These are phyloP conservation scores for Adelphocoris suturalis DNA, from an alignment of 2,888 invertebrate genomes.

Conservation along the genomic window DNA sequence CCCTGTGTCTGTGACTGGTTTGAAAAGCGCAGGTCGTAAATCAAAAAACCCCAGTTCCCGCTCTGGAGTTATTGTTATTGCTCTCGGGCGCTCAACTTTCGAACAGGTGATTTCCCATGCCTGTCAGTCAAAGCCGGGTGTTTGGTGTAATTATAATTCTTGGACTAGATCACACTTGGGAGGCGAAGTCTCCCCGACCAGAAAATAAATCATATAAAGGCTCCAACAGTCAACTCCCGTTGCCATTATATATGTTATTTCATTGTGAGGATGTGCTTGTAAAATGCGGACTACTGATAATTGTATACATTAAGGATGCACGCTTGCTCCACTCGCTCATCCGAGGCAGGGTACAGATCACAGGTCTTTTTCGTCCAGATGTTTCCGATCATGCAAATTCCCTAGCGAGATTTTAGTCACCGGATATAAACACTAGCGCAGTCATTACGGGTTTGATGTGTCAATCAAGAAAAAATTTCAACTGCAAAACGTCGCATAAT, in stretches of 20 bases:
- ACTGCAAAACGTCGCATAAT: no score
- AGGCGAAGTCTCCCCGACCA: not conserved
- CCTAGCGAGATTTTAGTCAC: no score
- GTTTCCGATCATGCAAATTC: no score
- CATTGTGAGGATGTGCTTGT: not conserved
- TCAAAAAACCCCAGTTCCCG: slow-evolving; percentile 7
- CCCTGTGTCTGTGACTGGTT: slow-evolving; percentile 22
- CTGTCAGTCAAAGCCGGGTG: slow-evolving; percentile 32
- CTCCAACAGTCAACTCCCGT: not conserved
- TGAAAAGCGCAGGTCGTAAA: slow-evolving; percentile 30
- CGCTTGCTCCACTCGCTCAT: no score
- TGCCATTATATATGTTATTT: not conserved
- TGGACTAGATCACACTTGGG: not conserved
- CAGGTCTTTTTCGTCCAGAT: no score
- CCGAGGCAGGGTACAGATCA: no score
- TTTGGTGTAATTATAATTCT: slow-evolving; percentile 12
- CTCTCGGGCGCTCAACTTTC: slow-evolving; percentile 25
- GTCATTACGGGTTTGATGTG: no score
- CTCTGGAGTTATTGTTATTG: slow-evolving; percentile 12
- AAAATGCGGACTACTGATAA: no score
- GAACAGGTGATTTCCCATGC: slow-evolving; percentile 22
- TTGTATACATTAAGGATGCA: no score
- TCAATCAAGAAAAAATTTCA: no score
- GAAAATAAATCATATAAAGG: not conserved
- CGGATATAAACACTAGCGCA: no score